Conservation (phyloP, 2,888 invertebrate species). For the Meiosimyza platycephala region DNA sequence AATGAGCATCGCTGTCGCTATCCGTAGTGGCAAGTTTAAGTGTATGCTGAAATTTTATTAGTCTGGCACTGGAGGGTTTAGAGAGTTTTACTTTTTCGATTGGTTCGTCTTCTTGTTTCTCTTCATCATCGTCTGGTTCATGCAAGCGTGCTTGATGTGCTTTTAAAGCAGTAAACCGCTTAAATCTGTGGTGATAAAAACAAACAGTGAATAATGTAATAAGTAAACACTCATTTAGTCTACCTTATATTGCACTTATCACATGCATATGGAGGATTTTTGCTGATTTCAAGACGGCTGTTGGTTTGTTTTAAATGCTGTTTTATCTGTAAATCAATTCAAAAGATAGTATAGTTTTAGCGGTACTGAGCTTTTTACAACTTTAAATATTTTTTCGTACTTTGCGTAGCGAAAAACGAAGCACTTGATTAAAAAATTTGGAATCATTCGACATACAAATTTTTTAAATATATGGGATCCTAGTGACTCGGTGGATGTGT, state of each 20-base stretch:
- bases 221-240: neutral
- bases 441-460: too few relatives aligned
- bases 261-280: neutral
- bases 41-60: neutral
- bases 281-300: too few relatives aligned
- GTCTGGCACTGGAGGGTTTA: neutral
- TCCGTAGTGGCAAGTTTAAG: neutral
- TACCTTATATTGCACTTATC: constrained; percentile 18
- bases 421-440: too few relatives aligned
- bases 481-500: too few relatives aligned
- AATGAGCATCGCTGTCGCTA: neutral
- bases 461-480: too few relatives aligned
- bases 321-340: too few relatives aligned
- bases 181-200: neutral
- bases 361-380: too few relatives aligned
- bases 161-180: constrained; percentile 2
- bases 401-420: too few relatives aligned
- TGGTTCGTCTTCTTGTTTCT: neutral
- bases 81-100: neutral
- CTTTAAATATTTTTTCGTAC: too few relatives aligned
- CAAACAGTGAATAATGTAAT: neutral
- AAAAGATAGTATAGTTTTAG: too few relatives aligned
- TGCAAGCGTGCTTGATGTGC: neutral
- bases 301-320: too few relatives aligned
- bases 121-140: neutral